A percentile compares a stretch with the other conserved stretches of the same genome.
Evolutionary conservation across 1,140 invertebrate species (phyloP).

Genomic region (Ceratosolen fusciceps): DNA sequence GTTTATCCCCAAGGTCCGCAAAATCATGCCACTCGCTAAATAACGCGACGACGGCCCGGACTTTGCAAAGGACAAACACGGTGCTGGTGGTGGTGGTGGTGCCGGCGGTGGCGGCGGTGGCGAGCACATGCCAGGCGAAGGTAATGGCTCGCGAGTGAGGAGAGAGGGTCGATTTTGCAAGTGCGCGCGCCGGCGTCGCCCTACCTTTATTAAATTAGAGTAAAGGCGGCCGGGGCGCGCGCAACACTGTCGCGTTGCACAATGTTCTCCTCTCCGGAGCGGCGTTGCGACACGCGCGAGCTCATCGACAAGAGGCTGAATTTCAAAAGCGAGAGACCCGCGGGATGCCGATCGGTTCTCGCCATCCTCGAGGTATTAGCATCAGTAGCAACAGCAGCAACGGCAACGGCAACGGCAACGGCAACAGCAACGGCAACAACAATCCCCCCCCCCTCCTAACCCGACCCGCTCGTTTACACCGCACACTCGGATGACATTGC

Average conservation of each 20-base stretch:
- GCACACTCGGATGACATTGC: too few species aligned
- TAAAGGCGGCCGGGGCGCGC: constrained; percentile 14
- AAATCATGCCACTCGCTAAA: neutral
- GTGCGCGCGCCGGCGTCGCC: constrained; percentile 16
- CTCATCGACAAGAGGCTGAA: constrained; percentile 7
- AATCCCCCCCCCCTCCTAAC: too few species aligned
- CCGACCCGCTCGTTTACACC: too few species aligned
- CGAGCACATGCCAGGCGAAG: neutral
- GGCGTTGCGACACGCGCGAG: constrained; percentile 18
- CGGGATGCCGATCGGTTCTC: constrained; percentile 15
- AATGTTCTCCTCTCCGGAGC: neutral
- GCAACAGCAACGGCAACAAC: too few species aligned
- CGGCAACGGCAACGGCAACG: too few species aligned
- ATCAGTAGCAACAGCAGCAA: neutral
- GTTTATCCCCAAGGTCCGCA: neutral
- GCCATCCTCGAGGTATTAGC: constrained; percentile 28
- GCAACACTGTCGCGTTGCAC: neutral
- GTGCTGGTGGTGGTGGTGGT: neutral
- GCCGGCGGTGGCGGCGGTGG: too few species aligned
- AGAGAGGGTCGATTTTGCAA: constrained; percentile 37
- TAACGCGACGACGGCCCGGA: neutral
- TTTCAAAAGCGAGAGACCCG: constrained; percentile 30
- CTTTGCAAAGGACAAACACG: neutral
- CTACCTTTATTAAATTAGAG: constrained; percentile 47
- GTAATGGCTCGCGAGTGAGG: constrained; percentile 34